These are phyloP conservation scores for Epinephelus lanceolatus DNA, from an alignment of 2,113 vertebrate species.

Conservation along the genomic window DNA sequence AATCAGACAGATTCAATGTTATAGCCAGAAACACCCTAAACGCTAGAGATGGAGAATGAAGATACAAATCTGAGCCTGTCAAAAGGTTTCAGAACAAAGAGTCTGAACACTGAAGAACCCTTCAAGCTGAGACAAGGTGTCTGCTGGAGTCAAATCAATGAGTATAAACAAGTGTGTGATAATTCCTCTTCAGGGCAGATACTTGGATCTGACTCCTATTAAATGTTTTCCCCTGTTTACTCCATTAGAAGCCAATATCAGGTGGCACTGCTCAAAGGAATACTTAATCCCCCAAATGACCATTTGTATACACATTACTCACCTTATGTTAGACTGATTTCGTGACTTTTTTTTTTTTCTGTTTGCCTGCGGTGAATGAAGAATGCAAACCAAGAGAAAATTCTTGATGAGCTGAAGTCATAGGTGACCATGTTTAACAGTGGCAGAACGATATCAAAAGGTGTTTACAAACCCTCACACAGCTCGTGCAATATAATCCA, in stretches of 20 bases:
- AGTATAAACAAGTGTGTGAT: background rate
- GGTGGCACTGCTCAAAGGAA: background rate
- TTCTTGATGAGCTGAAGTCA: no score
- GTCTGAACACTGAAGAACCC: constrained; percentile 20
- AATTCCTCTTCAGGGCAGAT: constrained; percentile 4
- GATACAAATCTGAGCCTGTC: constrained; percentile 35
- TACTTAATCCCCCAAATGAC: no score
- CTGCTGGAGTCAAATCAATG: constrained; percentile 15
- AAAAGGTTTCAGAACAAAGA: constrained; percentile 30
- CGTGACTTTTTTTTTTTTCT: no score
- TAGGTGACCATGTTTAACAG: no score
- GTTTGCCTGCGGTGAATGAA: no score
- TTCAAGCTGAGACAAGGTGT: constrained; percentile 20
- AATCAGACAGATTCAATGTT: constrained; percentile 19
- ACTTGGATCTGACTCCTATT: background rate
- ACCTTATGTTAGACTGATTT: no score
- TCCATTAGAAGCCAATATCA: background rate
- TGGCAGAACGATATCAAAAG: no score
- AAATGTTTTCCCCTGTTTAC: background rate
- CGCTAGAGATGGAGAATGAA: constrained; percentile 54
- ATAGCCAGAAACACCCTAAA: constrained; percentile 41
- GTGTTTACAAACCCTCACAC: no score
- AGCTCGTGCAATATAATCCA: no score
- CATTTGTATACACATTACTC: no score
- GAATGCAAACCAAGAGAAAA: no score